A percentile compares a stretch with the other conserved stretches of the same genome.
Conservation (phyloP, 2,797 vertebrate species). For the Poecilia velifera region DNA sequence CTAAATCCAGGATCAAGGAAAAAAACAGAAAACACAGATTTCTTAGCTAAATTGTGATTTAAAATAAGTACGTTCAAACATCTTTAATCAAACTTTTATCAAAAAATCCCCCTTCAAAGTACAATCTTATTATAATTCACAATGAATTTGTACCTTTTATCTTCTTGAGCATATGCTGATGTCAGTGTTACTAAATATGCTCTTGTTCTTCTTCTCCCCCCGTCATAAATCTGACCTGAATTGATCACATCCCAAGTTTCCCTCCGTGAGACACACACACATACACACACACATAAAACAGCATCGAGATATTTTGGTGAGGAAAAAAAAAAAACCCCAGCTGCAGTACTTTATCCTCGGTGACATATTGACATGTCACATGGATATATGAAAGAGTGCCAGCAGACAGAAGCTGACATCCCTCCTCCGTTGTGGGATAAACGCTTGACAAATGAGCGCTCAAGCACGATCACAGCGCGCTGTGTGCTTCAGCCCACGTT, state of each 20-base stretch:
- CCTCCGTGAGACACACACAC: conserved; percentile 45
- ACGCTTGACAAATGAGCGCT: conserved; percentile 74
- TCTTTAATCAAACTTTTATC: background rate
- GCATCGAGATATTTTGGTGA: conserved; percentile 63
- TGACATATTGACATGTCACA: conserved; percentile 77
- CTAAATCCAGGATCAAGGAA: conserved; percentile 3
- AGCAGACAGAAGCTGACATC: conserved; percentile 75
- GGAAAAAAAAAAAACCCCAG: conserved; percentile 50
- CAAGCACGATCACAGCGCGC: conserved; percentile 66
- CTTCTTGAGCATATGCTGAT: background rate
- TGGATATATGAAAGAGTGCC: conserved; percentile 72
- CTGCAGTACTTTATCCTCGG: conserved; percentile 62
- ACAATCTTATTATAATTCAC: background rate
- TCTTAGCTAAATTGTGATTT: background rate
- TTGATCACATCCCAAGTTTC: conserved; percentile 32
- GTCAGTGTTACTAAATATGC: conserved; percentile 5
- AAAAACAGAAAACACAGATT: background rate
- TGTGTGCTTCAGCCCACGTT: conserved; percentile 65
- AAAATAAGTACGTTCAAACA: background rate
- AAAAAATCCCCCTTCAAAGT: background rate
- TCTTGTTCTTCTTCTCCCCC: background rate
- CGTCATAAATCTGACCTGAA: conserved; percentile 12
- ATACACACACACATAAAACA: conserved; percentile 25
- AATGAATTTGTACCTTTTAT: background rate
- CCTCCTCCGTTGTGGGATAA: conserved; percentile 71